These are phyloP conservation scores for Thymallus thymallus DNA, from an alignment of 2,113 vertebrate species.

Conservation along the genomic window DNA sequence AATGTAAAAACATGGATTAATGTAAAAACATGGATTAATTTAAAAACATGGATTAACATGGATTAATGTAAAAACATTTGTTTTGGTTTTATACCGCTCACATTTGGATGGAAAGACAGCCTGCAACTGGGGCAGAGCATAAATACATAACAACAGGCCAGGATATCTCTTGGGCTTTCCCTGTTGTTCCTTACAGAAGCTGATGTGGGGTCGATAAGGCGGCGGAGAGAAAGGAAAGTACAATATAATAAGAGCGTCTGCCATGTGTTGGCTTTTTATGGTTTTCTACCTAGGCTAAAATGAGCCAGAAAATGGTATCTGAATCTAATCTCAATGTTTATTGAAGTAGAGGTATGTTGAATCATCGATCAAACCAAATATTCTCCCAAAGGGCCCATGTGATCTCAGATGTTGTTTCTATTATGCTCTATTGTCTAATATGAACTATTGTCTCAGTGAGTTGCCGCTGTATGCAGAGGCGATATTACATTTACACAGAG, in stretches of 20 bases:
- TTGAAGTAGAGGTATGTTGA: background rate
- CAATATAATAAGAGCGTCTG: conserved; percentile 39
- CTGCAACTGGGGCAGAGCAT: conserved; percentile 50
- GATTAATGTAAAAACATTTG: conserved; percentile 35
- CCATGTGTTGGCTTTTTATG: conserved; percentile 17
- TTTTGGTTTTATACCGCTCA: conserved; percentile 58
- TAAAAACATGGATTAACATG: too few species aligned
- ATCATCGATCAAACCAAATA: background rate
- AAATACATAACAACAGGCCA: conserved; percentile 63
- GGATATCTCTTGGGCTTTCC: conserved; percentile 44
- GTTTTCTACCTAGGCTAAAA: background rate
- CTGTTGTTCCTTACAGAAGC: conserved; percentile 47
- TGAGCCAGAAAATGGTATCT: conserved; percentile 2
- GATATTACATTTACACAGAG: background rate
- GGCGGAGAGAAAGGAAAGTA: conserved; percentile 41
- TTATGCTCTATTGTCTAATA: background rate
- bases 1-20: conserved; percentile 37
- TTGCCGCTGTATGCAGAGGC: background rate
- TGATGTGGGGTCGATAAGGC: conserved; percentile 47
- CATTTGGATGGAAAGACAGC: conserved; percentile 48
- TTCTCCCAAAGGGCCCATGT: background rate
- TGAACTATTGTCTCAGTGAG: background rate
- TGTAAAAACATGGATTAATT: conserved; percentile 28
- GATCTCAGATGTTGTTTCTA: background rate
- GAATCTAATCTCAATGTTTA: conserved; percentile 16